A percentile compares a stretch with the other conserved stretches of the same genome.
These are phyloP conservation scores for Apamea crenata DNA, from an alignment of 2,888 invertebrate species.

Conservation along the genomic window DNA sequence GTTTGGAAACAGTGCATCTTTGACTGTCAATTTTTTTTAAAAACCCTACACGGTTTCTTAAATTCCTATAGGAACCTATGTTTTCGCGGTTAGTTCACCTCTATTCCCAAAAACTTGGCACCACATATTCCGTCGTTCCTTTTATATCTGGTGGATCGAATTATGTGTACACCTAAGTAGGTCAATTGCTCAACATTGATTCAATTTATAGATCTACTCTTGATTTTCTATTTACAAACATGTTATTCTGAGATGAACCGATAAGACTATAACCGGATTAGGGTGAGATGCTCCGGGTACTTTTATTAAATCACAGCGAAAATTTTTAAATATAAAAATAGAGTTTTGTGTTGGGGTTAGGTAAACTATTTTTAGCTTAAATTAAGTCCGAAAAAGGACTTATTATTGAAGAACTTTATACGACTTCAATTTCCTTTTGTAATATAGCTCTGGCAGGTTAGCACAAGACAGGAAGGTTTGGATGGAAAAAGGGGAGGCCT, in stretches of 20 bases:
- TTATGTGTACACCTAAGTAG: slow-evolving; percentile 15
- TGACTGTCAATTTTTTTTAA: background rate
- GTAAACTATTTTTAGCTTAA: slow-evolving; percentile 11
- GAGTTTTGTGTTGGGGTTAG: background rate
- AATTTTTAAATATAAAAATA: background rate
- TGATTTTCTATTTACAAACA: slow-evolving; percentile 37
- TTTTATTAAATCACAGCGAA: background rate
- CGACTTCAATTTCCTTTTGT: background rate
- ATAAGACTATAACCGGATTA: slow-evolving; percentile 7
- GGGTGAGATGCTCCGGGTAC: background rate
- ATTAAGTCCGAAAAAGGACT: background rate
- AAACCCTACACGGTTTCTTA: background rate
- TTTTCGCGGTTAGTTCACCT: background rate
- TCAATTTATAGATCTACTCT: slow-evolving; percentile 23
- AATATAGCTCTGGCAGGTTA: too few species aligned
- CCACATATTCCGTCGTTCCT: background rate
- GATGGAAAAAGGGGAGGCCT: too few species aligned
- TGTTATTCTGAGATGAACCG: slow-evolving; percentile 5
- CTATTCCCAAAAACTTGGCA: background rate
- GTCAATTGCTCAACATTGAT: slow-evolving; percentile 27
- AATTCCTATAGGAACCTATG: background rate
- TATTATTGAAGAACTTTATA: slow-evolving; percentile 12
- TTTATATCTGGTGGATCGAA: slow-evolving; percentile 8
- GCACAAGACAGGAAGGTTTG: too few species aligned
- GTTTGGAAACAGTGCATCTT: background rate